phyloP scores from a whole-genome alignment of 2,888 invertebrate genomes.

The Acrobasis consociella region DNA sequence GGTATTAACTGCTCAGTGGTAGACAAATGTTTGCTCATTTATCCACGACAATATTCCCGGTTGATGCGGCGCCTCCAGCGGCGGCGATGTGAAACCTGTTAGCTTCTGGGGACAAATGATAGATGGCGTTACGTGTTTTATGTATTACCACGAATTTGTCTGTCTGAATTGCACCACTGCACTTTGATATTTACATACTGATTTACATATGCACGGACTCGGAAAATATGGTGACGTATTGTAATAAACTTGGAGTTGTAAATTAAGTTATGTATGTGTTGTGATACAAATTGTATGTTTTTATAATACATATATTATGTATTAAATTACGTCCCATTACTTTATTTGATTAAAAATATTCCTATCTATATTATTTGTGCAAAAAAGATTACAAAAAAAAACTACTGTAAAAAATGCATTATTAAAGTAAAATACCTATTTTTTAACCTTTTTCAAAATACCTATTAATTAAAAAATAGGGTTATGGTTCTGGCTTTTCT shows the following conservation, averaged over 20 bases:
- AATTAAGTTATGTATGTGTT: background rate
- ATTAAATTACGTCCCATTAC: too few species aligned
- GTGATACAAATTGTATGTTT: background rate
- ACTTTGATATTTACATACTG: background rate
- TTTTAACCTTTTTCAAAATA: too few species aligned
- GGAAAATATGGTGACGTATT: background rate
- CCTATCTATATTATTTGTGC: too few species aligned
- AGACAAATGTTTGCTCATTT: conserved; percentile 56
- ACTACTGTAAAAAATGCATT: too few species aligned
- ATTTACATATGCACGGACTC: conserved; percentile 5
- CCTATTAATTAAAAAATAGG: too few species aligned
- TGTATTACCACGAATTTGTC: conserved; percentile 9
- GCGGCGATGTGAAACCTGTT: conserved; percentile 13
- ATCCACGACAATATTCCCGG: conserved; percentile 45
- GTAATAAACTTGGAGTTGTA: background rate
- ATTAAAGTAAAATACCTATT: too few species aligned
- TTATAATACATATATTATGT: background rate
- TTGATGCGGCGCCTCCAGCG: conserved; percentile 25
- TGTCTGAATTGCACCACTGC: conserved; percentile 9
- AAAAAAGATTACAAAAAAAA: too few species aligned
- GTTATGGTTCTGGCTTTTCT: too few species aligned
- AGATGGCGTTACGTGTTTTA: conserved; percentile 26
- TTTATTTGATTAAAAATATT: too few species aligned
- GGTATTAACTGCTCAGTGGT: conserved; percentile 44
- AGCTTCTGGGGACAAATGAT: conserved; percentile 17